Evolutionary conservation across 2,888 invertebrate genomes (phyloP).

Genomic region (Pharmacophagus antenor): DNA sequence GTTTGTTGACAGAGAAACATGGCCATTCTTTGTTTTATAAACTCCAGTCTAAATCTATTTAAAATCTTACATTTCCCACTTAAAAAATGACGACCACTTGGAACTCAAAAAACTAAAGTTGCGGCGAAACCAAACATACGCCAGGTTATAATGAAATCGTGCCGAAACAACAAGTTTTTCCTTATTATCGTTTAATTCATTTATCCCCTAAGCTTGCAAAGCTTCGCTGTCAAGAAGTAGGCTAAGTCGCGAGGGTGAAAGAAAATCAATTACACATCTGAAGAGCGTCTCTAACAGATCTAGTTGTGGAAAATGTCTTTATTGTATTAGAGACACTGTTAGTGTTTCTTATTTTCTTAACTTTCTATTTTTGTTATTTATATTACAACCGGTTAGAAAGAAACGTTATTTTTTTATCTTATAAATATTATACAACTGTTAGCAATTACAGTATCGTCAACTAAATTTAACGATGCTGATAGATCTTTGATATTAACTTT

Average conservation of each 20-base stretch:
- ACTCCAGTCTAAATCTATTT: too few species aligned
- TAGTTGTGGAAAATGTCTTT: conserved; percentile 16
- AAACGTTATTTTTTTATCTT: too few species aligned
- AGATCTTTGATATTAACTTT: too few species aligned
- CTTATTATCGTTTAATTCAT: conserved; percentile 29
- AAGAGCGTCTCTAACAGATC: conserved; percentile 17
- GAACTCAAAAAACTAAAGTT: background rate
- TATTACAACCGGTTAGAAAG: too few species aligned
- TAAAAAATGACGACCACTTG: background rate
- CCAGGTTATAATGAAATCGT: conserved; percentile 20
- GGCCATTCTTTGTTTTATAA: too few species aligned
- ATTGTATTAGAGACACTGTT: conserved; percentile 15
- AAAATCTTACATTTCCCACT: too few species aligned
- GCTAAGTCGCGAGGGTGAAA: conserved; percentile 26
- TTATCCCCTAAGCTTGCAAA: conserved; percentile 24
- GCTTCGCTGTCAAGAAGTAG: conserved; percentile 29
- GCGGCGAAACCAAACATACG: background rate
- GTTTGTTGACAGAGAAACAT: too few species aligned
- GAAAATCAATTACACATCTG: conserved; percentile 32
- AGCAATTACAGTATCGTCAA: too few species aligned
- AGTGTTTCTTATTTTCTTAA: background rate
- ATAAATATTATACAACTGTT: too few species aligned
- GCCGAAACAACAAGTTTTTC: conserved; percentile 20
- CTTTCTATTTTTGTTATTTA: background rate
- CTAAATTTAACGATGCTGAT: too few species aligned